Evolutionary conservation across 1,140 invertebrate species (phyloP).

Genomic region (Ostrea edulis): DNA sequence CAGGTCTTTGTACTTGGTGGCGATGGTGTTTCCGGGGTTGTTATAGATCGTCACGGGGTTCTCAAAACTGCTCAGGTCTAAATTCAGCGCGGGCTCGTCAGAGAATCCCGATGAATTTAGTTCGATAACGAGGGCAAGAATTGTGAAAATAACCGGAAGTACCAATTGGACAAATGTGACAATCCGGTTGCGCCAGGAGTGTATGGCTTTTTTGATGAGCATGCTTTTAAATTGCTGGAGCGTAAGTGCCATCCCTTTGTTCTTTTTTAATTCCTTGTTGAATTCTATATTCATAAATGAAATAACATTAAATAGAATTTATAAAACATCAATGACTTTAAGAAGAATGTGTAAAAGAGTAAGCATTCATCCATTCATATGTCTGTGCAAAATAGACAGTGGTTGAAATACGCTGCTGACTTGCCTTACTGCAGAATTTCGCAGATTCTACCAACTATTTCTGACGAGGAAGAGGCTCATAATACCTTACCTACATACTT

Average conservation of each 20-base stretch:
- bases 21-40: slow-evolving; percentile 8
- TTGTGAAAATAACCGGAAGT: slow-evolving; percentile 77
- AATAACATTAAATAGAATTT: no score
- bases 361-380: no score
- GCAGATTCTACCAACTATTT: no score
- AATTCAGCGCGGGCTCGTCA: slow-evolving; percentile 70
- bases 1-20: slow-evolving; percentile 40
- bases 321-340: no score
- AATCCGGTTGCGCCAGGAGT: slow-evolving; percentile 74
- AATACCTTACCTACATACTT: not conserved
- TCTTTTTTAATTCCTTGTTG: slow-evolving; percentile 61
- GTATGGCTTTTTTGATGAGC: slow-evolving; percentile 77
- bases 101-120: slow-evolving; percentile 70
- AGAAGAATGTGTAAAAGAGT: no score
- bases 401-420: no score
- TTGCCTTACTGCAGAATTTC: no score
- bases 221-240: slow-evolving; percentile 77
- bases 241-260: slow-evolving; percentile 58
- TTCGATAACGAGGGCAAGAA: slow-evolving; percentile 74
- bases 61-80: slow-evolving; percentile 63
- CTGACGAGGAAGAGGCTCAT: no score
- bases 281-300: slow-evolving; percentile 53
- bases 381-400: no score
- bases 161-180: slow-evolving; percentile 74
- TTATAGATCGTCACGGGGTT: slow-evolving; percentile 53